phyloP scores from a whole-genome alignment of 2,113 vertebrate genomes.

The human (Homo sapiens) region DNA sequence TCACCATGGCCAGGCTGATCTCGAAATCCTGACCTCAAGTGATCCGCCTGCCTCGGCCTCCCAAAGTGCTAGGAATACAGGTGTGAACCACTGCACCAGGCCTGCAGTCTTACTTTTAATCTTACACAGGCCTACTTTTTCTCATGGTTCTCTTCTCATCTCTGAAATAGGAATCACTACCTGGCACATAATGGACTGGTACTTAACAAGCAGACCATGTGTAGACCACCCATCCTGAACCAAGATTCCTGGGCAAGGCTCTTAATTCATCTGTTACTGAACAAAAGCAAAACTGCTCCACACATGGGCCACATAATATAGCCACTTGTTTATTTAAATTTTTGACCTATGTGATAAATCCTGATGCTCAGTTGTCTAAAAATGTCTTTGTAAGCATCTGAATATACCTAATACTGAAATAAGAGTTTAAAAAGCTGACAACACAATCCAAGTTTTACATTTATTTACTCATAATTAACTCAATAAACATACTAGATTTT shows the following conservation, averaged over 20 bases:
- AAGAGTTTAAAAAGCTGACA: neutral
- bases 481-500: neutral
- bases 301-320: neutral
- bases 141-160: neutral
- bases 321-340: neutral
- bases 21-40: neutral
- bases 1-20: neutral
- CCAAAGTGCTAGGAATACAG: neutral
- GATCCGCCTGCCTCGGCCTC: neutral
- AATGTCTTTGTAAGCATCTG: neutral
- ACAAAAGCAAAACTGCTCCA: neutral
- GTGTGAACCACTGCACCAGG: neutral
- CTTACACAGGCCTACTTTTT: neutral
- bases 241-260: neutral
- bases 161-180: neutral
- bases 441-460: neutral
- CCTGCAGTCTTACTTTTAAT: neutral
- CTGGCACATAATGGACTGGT: neutral
- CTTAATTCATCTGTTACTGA: neutral
- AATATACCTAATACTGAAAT: neutral
- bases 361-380: conserved; percentile 2
- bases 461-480: neutral
- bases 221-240: neutral
- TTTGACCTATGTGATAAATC: neutral
- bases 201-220: neutral